phyloP scores from a whole-genome alignment of 2,888 invertebrate species.

The Microplitis manilae region DNA sequence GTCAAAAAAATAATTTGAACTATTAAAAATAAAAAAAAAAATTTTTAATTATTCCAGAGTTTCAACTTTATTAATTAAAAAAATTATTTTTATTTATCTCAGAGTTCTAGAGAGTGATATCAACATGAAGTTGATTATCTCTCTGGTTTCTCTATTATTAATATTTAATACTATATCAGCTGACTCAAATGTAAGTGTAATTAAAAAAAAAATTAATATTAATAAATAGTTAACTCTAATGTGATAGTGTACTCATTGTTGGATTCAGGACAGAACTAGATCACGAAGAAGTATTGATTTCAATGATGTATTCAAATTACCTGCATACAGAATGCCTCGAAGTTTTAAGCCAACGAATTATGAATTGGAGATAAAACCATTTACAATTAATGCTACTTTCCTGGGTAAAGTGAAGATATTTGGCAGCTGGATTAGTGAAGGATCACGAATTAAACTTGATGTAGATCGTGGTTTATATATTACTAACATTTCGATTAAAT shows the following conservation, averaged over 20 bases:
- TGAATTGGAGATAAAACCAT: constrained; percentile 79
- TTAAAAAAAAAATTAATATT: background rate
- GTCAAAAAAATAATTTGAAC: too few species aligned
- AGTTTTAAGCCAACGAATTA: constrained; percentile 80
- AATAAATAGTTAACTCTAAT: background rate
- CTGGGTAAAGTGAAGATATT: constrained; percentile 81
- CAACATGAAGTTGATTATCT: constrained; percentile 48
- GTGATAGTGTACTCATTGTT: constrained; percentile 28
- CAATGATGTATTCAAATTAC: constrained; percentile 79
- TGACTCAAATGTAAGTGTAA: constrained; percentile 27
- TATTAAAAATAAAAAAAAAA: too few species aligned
- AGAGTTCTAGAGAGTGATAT: constrained; percentile 29
- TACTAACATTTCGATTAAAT: constrained; percentile 72
- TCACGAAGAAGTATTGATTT: constrained; percentile 78
- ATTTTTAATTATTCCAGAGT: too few species aligned
- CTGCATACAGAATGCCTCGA: constrained; percentile 77
- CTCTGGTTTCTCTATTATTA: constrained; percentile 34
- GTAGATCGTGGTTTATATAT: constrained; percentile 79
- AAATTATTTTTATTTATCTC: background rate
- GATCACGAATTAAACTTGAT: constrained; percentile 79
- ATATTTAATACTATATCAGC: background rate
- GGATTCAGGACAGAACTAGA: constrained; percentile 38
- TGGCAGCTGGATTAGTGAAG: constrained; percentile 77
- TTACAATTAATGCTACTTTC: constrained; percentile 78
- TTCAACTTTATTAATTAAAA: too few species aligned